phyloP scores from a whole-genome alignment of 1,140 invertebrate species.

The Venturia canescens region DNA sequence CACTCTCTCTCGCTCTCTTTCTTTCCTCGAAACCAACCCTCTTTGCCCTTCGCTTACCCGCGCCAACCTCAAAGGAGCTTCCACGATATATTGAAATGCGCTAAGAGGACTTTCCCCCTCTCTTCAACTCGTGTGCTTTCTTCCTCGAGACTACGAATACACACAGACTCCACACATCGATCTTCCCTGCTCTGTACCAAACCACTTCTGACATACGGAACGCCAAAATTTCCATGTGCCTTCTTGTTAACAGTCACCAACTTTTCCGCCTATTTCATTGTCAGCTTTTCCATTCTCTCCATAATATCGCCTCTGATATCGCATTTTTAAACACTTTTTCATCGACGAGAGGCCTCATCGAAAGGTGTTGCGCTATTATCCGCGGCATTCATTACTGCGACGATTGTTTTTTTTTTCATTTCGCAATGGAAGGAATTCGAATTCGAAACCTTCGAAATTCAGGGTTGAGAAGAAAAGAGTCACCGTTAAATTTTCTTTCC shows the following conservation, averaged over 20 bases:
- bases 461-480: too few relatives aligned
- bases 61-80: slow-evolving; percentile 73
- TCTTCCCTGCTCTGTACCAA: background rate
- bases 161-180: slow-evolving; percentile 13
- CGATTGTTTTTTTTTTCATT: too few relatives aligned
- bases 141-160: slow-evolving; percentile 25
- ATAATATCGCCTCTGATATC: too few relatives aligned
- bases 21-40: slow-evolving; percentile 49
- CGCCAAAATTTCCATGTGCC: background rate
- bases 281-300: too few relatives aligned
- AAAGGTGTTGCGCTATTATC: too few relatives aligned
- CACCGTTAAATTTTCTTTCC: too few relatives aligned
- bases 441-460: too few relatives aligned
- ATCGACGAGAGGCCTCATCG: too few relatives aligned
- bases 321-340: too few relatives aligned
- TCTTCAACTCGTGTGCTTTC: slow-evolving; percentile 36
- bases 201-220: background rate
- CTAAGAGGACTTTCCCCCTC: slow-evolving; percentile 69
- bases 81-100: slow-evolving; percentile 76
- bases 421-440: too few relatives aligned
- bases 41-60: slow-evolving; percentile 53
- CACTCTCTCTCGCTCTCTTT: slow-evolving; percentile 55
- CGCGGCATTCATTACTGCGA: too few relatives aligned
- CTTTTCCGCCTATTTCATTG: background rate
- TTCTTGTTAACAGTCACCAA: too few relatives aligned